Evolutionary conservation across 2,113 vertebrate species (phyloP).

Genomic region (Corythornis madagascariensis): DNA sequence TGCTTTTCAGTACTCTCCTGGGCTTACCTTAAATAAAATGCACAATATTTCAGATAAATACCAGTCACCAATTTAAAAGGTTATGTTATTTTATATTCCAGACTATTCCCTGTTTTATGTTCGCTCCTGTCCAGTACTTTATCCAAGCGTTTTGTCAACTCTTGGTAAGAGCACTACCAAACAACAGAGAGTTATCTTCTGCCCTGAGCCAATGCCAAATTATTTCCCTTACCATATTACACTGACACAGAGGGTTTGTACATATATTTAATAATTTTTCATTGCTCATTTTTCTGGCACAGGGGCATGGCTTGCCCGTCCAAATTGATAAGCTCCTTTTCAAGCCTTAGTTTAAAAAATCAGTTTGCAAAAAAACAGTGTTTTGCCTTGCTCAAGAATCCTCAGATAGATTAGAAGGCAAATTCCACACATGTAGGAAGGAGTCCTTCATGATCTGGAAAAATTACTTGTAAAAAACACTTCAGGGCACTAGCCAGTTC

Average conservation of each 20-base stretch:
- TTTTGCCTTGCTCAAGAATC: not conserved
- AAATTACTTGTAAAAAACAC: not conserved
- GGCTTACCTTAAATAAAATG: not conserved
- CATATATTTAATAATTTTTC: not conserved
- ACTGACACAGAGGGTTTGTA: not conserved
- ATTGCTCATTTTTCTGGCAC: not conserved
- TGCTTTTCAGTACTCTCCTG: not conserved
- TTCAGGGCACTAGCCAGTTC: not conserved
- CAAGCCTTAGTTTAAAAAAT: not conserved
- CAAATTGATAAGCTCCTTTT: not conserved
- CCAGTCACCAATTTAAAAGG: slow-evolving; percentile 10
- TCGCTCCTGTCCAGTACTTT: not conserved
- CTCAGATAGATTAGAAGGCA: not conserved
- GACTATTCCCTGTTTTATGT: not conserved
- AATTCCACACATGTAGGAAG: not conserved
- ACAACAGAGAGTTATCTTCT: not conserved
- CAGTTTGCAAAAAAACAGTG: not conserved
- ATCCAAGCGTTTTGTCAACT: not conserved
- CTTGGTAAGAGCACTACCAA: not conserved
- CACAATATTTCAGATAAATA: not conserved
- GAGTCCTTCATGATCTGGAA: not conserved
- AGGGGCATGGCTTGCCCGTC: not conserved
- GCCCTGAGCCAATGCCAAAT: not conserved
- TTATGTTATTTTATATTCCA: not conserved
- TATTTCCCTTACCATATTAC: not conserved